Evolutionary conservation across 2,888 invertebrate species (phyloP).

Genomic region (Antheraea yamamai): DNA sequence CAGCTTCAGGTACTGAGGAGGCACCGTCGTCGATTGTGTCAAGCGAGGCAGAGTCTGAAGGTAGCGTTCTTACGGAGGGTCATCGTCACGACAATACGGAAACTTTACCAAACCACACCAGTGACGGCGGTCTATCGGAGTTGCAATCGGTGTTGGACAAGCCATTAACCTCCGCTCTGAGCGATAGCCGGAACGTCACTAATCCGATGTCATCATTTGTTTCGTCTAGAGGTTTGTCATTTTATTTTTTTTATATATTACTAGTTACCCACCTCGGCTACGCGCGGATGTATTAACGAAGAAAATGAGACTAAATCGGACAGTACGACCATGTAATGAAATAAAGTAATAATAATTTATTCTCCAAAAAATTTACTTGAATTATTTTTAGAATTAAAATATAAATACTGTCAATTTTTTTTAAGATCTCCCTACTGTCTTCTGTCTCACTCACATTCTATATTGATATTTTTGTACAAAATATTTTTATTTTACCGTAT

Average conservation of each 20-base stretch:
- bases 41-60: conserved; percentile 74
- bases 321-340: neutral
- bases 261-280: neutral
- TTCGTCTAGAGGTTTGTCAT: conserved; percentile 59
- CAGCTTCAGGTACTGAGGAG: conserved; percentile 64
- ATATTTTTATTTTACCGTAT: no score
- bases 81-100: conserved; percentile 45
- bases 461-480: no score
- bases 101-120: conserved; percentile 27
- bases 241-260: neutral
- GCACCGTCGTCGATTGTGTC: conserved; percentile 77
- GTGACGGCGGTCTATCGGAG: conserved; percentile 43
- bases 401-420: no score
- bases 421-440: no score
- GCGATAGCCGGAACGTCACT: conserved; percentile 57
- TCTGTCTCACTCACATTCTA: no score
- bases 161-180: conserved; percentile 34
- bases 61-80: conserved; percentile 63
- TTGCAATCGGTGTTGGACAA: conserved; percentile 44
- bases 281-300: no score
- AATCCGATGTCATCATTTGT: conserved; percentile 56
- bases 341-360: no score
- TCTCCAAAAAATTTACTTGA: no score
- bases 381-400: no score
- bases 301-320: neutral